These are phyloP conservation scores for Mechanitis messenoides DNA, from an alignment of 2,888 invertebrate species.

Conservation along the genomic window DNA sequence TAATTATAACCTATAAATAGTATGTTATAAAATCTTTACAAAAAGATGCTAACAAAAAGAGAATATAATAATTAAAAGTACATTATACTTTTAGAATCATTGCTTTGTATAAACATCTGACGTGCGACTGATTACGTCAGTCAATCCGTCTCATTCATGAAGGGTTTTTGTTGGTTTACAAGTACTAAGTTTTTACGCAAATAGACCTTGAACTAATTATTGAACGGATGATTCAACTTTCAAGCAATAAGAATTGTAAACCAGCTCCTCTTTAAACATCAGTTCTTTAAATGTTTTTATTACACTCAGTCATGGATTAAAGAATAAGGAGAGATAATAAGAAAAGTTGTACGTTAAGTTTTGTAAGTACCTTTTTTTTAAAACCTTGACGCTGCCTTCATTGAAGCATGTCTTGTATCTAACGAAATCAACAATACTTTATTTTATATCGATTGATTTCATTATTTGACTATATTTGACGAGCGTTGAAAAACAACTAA, in stretches of 20 bases:
- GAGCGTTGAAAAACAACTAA: constrained; percentile 33
- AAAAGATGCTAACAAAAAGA: no score
- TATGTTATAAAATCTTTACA: no score
- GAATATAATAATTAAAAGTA: no score
- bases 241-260: constrained; percentile 26
- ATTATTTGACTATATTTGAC: constrained; percentile 22
- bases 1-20: no score
- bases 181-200: constrained; percentile 27
- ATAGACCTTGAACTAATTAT: constrained; percentile 31
- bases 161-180: constrained; percentile 27
- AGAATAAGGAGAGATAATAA: constrained; percentile 15
- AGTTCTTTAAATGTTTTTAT: constrained; percentile 13
- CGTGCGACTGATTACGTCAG: constrained; percentile 18
- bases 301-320: constrained; percentile 18
- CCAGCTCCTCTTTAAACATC: constrained; percentile 11
- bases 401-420: constrained; percentile 36
- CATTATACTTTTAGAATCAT: neutral
- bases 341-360: constrained; percentile 29
- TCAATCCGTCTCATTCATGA: constrained; percentile 22
- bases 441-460: constrained; percentile 17
- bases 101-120: constrained; percentile 12
- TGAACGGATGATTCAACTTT: constrained; percentile 27
- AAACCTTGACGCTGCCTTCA: constrained; percentile 34
- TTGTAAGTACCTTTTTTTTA: constrained; percentile 37
- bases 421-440: constrained; percentile 19